phyloP scores from a whole-genome alignment of 2,888 invertebrate genomes.

The Leucozona laternaria region DNA sequence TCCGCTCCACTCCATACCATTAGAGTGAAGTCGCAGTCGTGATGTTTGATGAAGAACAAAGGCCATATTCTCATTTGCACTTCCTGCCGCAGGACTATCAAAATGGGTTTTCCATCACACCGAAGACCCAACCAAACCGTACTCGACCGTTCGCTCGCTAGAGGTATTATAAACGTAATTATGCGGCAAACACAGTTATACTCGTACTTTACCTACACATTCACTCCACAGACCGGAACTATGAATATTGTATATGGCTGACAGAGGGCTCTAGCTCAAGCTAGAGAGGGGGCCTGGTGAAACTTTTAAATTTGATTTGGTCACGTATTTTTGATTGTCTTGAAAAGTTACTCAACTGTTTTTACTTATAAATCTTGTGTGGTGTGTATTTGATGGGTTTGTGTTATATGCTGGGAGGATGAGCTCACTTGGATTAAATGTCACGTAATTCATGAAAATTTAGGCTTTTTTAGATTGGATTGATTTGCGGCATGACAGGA shows the following conservation, averaged over 20 bases:
- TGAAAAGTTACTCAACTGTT: conserved; percentile 55
- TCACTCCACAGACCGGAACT: conserved; percentile 25
- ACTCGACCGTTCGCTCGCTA: conserved; percentile 38
- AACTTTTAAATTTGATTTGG: conserved; percentile 74
- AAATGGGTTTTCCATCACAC: conserved; percentile 63
- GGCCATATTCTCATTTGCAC: conserved; percentile 54
- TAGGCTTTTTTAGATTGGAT: conserved; percentile 48
- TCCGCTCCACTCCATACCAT: background rate
- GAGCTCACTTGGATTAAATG: conserved; percentile 48
- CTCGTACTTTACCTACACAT: too few relatives aligned
- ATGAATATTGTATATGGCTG: background rate
- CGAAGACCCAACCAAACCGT: background rate
- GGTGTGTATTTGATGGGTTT: conserved; percentile 7
- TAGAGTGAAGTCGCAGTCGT: background rate
- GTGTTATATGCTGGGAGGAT: conserved; percentile 17
- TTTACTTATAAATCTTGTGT: conserved; percentile 36
- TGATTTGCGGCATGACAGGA: conserved; percentile 54
- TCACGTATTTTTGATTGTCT: conserved; percentile 74
- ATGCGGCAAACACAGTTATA: conserved; percentile 68
- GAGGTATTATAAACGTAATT: conserved; percentile 70
- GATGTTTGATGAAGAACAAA: conserved; percentile 8
- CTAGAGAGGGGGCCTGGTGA: background rate
- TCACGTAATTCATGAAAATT: conserved; percentile 71
- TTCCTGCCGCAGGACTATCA: conserved; percentile 65
- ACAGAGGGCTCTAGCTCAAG: background rate